Base-by-base conservation (phyloP, 1,140 invertebrate genomes). In the Danaus melanippus region DNA sequence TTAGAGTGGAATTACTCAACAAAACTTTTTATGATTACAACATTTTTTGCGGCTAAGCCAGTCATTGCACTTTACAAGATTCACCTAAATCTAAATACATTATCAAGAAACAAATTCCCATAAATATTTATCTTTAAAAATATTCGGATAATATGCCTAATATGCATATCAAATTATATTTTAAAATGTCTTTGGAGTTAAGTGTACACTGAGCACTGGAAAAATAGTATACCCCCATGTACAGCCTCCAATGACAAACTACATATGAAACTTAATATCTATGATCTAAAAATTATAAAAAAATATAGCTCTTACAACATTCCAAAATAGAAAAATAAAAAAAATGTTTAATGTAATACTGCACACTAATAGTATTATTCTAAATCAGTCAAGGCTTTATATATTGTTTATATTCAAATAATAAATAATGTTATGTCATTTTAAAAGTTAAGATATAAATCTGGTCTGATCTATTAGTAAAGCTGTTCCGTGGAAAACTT, bases 291-390 rank as follows among this genome's bases (percentile, higher is more conserved):
- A 80, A 73, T 70, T 74, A 83, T 77, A 76, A 81, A 82, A 82
- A 80, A 79, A 81, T 74, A 79, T 76, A 79, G 67, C 66, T 81
- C 69, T 80, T 73, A 81, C 53, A 76, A 67, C 60, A 66, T 67
- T 70, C 51, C 64, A 76, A 70, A 76, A 79, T 81, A 82, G 71
- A 83, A 82, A 82, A 84, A 83, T 76, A 79, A 79, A 80, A n/a
- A 77, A 79, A 78, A 74, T 71, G 67, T 76, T 60, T 56, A 62
- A 66, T 78, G 74, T 86, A 84, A 86, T 84, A 86, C 79, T 86
- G 81, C 74, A 81, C 69, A 75, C 76, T 73, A 70, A 67, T 68
- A 62, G 64, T 76, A 69, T 76, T 76, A 78, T 61, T 75, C 79
- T 82, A 80, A 80, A 83, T 84, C 83, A 86, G 79, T 84, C 80